These are phyloP conservation scores for Rissa tridactyla DNA, from an alignment of 2,113 vertebrate genomes.

Conservation along the genomic window DNA sequence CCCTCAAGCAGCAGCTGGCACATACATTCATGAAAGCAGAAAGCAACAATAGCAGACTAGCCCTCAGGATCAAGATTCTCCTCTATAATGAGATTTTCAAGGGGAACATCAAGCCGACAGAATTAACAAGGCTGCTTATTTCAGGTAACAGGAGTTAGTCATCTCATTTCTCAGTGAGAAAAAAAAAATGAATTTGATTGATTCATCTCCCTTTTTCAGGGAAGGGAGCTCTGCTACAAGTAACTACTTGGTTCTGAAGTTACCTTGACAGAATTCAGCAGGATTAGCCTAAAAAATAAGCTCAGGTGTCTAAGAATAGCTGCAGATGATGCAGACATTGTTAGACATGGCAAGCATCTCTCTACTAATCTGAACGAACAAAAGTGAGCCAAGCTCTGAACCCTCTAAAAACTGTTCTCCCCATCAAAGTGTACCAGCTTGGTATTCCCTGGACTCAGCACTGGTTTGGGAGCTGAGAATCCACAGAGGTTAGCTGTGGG, in stretches of 20 bases:
- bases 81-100: neutral
- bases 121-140: neutral
- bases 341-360: neutral
- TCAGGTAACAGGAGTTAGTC: neutral
- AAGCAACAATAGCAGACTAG: neutral
- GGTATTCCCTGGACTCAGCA: neutral
- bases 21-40: neutral
- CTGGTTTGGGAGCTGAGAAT: neutral
- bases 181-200: neutral
- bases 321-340: neutral
- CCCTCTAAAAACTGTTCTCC: neutral
- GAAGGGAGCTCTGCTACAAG: neutral
- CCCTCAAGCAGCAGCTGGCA: neutral
- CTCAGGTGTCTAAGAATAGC: neutral
- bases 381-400: constrained; percentile 4
- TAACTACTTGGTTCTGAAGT: neutral
- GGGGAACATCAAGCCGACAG: neutral
- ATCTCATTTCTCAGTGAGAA: neutral
- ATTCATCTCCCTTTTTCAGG: neutral
- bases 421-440: neutral
- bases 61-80: neutral
- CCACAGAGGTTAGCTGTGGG: neutral
- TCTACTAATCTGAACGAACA: neutral
- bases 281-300: neutral
- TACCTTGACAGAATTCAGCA: neutral